phyloP scores from a whole-genome alignment of 2,888 invertebrate genomes.

The Acrocyrtus sp. region DNA sequence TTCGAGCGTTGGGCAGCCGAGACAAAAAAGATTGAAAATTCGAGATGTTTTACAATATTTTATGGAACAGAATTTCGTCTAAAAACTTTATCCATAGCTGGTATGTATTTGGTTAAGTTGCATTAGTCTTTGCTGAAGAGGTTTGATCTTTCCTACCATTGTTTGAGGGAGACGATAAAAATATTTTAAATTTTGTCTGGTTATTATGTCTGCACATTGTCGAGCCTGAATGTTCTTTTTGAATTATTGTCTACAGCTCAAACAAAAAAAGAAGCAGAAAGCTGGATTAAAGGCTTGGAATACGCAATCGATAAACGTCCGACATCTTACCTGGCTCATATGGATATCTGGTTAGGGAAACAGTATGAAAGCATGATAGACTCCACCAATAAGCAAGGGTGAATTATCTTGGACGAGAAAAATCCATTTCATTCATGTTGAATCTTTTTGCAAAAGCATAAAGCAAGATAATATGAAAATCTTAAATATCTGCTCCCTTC shows the following conservation, averaged over 20 bases:
- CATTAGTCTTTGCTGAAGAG: too few relatives aligned
- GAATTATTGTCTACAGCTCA: conserved; percentile 21
- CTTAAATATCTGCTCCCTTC: background rate
- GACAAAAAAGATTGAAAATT: conserved; percentile 46
- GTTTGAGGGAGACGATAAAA: too few relatives aligned
- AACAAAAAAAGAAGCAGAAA: conserved; percentile 49
- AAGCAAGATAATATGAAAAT: too few relatives aligned
- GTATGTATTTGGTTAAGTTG: too few relatives aligned
- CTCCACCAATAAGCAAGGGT: conserved; percentile 16
- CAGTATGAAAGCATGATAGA: conserved; percentile 38
- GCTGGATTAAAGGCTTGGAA: conserved; percentile 46
- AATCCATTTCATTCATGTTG: background rate
- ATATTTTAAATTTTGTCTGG: too few relatives aligned
- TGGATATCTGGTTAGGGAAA: conserved; percentile 51
- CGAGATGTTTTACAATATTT: conserved; percentile 43
- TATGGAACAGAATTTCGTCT: conserved; percentile 55
- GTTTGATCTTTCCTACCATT: too few relatives aligned
- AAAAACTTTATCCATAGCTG: conserved; percentile 47
- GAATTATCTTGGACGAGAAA: background rate
- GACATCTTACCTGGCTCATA: conserved; percentile 26
- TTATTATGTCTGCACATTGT: too few relatives aligned
- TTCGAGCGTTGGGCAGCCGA: conserved; percentile 48
- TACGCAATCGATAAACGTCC: conserved; percentile 47
- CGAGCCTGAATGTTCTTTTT: background rate
- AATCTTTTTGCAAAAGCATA: background rate